Evolutionary conservation across 92 coral and sea anemone genomes (phyloP).

Genomic region (Paragorgia papillata): DNA sequence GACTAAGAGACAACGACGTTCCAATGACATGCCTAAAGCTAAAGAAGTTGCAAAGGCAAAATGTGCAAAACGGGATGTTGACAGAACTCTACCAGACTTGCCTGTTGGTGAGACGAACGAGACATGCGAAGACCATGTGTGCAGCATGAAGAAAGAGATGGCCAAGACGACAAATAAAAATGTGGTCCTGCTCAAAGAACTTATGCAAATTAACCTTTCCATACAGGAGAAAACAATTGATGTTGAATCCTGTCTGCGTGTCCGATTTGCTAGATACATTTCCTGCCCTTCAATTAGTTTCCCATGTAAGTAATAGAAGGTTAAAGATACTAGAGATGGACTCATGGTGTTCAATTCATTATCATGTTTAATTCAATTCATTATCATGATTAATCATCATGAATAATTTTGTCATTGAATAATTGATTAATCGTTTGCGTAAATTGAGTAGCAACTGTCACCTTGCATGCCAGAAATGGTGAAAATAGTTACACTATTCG

Average conservation of each 20-base stretch:
- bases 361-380: no score
- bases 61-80: not conserved
- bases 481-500: no score
- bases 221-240: not conserved
- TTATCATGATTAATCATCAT: no score
- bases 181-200: not conserved
- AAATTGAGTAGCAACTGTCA: no score
- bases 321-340: no score
- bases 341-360: no score
- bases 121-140: slow-evolving; percentile 9
- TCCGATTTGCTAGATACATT: not conserved
- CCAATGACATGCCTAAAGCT: not conserved
- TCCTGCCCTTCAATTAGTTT: slow-evolving; percentile 9
- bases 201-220: slow-evolving; percentile 11
- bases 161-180: slow-evolving; percentile 4
- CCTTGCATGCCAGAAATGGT: no score
- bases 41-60: not conserved
- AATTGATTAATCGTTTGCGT: no score
- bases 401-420: no score
- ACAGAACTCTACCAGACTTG: not conserved
- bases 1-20: not conserved
- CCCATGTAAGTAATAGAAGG: no score
- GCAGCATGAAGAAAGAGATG: slow-evolving; percentile 1
- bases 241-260: not conserved
- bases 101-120: slow-evolving; percentile 20